Conservation (phyloP, 2,888 invertebrate genomes). For the Linnaemya tessellans region DNA sequence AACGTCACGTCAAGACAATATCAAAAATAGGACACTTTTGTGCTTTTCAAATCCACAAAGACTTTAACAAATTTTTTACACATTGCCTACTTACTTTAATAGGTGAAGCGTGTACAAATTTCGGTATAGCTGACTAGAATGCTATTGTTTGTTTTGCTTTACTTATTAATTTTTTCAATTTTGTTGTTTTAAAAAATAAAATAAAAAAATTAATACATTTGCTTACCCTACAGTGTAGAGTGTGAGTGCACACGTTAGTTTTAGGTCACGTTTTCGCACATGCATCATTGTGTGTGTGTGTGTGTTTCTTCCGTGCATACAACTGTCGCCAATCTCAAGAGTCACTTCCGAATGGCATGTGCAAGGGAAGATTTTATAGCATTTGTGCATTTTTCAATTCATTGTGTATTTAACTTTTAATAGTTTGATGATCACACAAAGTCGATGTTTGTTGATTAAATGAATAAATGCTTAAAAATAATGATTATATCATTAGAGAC, state of each 20-base stretch:
- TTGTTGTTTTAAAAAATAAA: constrained; percentile 17
- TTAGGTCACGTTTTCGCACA: constrained; percentile 66
- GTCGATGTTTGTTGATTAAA: background rate
- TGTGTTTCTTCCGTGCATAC: constrained; percentile 3
- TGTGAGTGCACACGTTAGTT: constrained; percentile 31
- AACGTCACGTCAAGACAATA: no score
- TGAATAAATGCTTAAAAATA: background rate
- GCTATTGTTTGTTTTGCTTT: background rate
- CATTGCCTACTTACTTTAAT: no score
- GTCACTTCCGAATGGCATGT: constrained; percentile 50
- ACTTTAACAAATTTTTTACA: no score
- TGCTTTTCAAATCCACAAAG: no score
- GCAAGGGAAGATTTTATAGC: constrained; percentile 31
- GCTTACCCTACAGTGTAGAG: constrained; percentile 38
- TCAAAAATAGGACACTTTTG: no score
- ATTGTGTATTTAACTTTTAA: constrained; percentile 12
- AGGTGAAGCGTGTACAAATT: no score
- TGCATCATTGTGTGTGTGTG: constrained; percentile 47
- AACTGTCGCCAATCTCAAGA: constrained; percentile 50
- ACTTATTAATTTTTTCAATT: constrained; percentile 5
- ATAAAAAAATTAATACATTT: constrained; percentile 10
- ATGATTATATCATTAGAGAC: background rate
- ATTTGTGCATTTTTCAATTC: constrained; percentile 12
- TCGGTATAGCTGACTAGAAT: background rate
- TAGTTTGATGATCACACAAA: constrained; percentile 6